Percentiles rank a stretch among this genome's conserved stretches.
Evolutionary conservation across 2,113 vertebrate species (phyloP).

Genomic region (Rhinoderma darwinii): DNA sequence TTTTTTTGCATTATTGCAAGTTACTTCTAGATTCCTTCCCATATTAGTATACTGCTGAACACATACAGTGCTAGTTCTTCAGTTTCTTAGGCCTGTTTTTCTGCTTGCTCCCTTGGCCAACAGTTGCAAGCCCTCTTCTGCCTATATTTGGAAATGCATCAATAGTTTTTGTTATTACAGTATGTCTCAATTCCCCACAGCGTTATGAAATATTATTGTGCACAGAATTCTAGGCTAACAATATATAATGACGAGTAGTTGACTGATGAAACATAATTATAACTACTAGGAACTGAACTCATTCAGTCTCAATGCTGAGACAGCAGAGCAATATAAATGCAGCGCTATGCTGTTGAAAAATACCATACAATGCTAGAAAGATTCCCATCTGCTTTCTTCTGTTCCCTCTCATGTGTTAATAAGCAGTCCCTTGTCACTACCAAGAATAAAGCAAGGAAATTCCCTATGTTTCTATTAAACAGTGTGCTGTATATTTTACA

Average conservation of each 20-base stretch:
- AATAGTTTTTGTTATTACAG: not conserved
- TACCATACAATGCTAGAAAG: not conserved
- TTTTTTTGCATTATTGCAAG: too few relatives aligned
- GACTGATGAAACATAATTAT: constrained; percentile 41
- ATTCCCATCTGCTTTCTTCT: constrained; percentile 14
- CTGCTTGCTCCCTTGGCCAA: not conserved
- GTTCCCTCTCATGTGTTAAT: constrained; percentile 7
- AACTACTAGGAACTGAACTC: constrained; percentile 2
- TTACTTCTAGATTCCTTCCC: too few relatives aligned
- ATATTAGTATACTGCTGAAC: too few relatives aligned
- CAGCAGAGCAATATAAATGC: constrained; percentile 11
- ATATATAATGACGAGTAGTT: constrained; percentile 15
- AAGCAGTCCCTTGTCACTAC: constrained; percentile 17
- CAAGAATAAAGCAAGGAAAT: constrained; percentile 27
- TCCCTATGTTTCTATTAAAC: constrained; percentile 35
- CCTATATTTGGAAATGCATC: not conserved
- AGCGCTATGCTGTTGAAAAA: constrained; percentile 9
- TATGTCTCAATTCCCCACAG: not conserved
- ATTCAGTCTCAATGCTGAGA: constrained; percentile 49
- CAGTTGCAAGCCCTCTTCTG: not conserved
- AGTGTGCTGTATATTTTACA: constrained; percentile 1
- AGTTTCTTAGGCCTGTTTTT: not conserved
- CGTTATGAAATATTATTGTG: constrained; percentile 5
- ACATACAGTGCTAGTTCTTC: not conserved
- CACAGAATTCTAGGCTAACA: constrained; percentile 17